phyloP scores from a whole-genome alignment of 2,113 vertebrate genomes.

The Lanius ludovicianus region DNA sequence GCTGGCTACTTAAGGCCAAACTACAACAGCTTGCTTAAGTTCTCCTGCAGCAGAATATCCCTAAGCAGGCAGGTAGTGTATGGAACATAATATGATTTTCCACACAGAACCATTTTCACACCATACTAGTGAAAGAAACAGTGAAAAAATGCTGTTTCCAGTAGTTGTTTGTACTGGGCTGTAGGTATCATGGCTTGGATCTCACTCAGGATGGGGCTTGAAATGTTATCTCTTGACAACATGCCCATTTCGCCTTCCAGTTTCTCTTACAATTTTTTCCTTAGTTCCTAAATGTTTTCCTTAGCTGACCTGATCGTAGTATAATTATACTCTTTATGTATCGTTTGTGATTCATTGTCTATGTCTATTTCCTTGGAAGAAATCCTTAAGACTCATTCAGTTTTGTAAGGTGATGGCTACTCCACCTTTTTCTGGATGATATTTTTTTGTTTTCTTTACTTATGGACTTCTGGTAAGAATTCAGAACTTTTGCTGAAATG shows the following conservation, averaged over 20 bases:
- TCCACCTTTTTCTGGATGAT: not conserved
- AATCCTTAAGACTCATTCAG: not conserved
- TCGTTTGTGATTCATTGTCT: not conserved
- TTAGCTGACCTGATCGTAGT: not conserved
- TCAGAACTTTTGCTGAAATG: not conserved
- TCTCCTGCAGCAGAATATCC: not conserved
- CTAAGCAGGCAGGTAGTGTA: not conserved
- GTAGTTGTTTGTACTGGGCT: not conserved
- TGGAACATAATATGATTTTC: not conserved
- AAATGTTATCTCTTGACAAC: not conserved
- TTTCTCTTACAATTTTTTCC: not conserved
- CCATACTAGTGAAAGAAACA: not conserved
- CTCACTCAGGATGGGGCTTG: not conserved
- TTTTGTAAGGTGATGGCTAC: not conserved
- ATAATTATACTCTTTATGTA: not conserved
- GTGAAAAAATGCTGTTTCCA: not conserved
- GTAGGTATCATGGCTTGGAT: not conserved
- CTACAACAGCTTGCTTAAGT: not conserved
- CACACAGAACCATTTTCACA: not conserved
- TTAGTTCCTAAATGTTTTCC: not conserved
- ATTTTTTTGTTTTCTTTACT: not conserved
- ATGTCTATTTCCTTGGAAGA: not conserved
- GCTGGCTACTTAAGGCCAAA: not conserved
- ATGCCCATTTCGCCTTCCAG: not conserved
- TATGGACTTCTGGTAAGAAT: not conserved